Base-by-base conservation (phyloP, 2,797 vertebrate genomes). In the Pempheris klunzingeri region DNA sequence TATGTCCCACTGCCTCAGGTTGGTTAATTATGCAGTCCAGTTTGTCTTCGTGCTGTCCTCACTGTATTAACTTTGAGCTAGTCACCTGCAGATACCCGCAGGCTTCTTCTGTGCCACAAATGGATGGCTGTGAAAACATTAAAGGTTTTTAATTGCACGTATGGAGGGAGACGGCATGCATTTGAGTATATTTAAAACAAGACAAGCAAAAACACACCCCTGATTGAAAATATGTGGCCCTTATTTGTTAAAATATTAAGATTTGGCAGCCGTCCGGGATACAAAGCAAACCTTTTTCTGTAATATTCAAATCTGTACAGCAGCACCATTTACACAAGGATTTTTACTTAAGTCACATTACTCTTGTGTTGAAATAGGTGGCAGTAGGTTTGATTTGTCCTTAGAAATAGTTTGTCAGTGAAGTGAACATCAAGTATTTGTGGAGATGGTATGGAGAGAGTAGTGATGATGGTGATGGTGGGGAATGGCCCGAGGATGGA, bases 51-150 rank as follows among this genome's bases (percentile, higher is more conserved):
- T 66, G 77, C 71, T 84, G 84, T 83, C 85, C 80, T 91, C 89
- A 73, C 75, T 87, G 80, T 90, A 81, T 89, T 88, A 77, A 83
- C 85, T 77, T 90, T 83, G 79, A 85, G 77, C 73, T 86, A 85
- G 78, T 89, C 67, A 88, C 92, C 79, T 73, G 57, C 43, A 78
- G 75, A 84, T 78, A 88, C 77, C 93, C 52, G 47, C 77, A 41
- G 92, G 89, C 87, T n/a, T 66, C 39, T 11, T 88, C 71, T 77
- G 82, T 44, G 30, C 76, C 78, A 28, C 67, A 82, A 76, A 88
- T 54, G 58, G 50, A 30, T 47, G 80, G 68, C 78, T 85, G 74
- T 81, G 69, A 75, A 88, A 81, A 88, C 80, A 62, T 85, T 74
- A 76, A 88, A 78, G 83, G 69, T 88, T 87, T 84, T 92, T 89